Base-by-base conservation (phyloP, 1,140 invertebrate genomes). In the Eriocheir sinensis region DNA sequence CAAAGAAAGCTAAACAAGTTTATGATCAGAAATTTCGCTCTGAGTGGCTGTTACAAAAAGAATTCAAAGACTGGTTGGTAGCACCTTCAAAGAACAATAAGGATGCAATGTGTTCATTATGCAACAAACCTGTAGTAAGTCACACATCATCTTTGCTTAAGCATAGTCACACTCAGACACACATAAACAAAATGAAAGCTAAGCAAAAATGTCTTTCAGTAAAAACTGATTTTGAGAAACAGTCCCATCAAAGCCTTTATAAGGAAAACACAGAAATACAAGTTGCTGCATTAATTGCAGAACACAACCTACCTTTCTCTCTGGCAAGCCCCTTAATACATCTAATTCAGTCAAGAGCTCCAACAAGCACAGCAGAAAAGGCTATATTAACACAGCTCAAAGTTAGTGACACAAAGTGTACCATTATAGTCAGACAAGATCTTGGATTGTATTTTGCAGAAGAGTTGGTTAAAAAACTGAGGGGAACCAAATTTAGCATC, bases 351-450 rank as follows among this genome's bases (percentile, higher is more conserved):
- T 41, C 36, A 44, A 89, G 88, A 89, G 88, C 88, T 48, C 88
- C 88, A 89, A 89, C 3, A 48, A 89, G 44, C n/a, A 44, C 36
- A 72, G 17, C 48, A 21, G 89, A 91, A 72, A 91, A 91, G 89
- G n/a, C 17, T 36, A 34, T 48, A 72, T 32, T 91, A 41, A 79
- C 48, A 8, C 48, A 72, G 89, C 8, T 91, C 15, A 91, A 32
- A 36, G 27, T 91, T 32, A 30, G 89, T 91, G 89, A 91, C 38
- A 72, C 89, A 91, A 91, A 60, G 53, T 91, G 89, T 72, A 21
- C 89, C 17, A 91, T 72, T 91, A 91, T 91, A 12, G 72, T 91
- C 48, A 91, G 89, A n/a, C 89, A 91, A 72, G 60, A 48, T 36
- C 17, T 91, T 79, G 48, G 89, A 17, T 21, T 91, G 21, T 72